These are phyloP conservation scores for Ammodytes dubius DNA, from an alignment of 2,113 vertebrate genomes.

Conservation along the genomic window DNA sequence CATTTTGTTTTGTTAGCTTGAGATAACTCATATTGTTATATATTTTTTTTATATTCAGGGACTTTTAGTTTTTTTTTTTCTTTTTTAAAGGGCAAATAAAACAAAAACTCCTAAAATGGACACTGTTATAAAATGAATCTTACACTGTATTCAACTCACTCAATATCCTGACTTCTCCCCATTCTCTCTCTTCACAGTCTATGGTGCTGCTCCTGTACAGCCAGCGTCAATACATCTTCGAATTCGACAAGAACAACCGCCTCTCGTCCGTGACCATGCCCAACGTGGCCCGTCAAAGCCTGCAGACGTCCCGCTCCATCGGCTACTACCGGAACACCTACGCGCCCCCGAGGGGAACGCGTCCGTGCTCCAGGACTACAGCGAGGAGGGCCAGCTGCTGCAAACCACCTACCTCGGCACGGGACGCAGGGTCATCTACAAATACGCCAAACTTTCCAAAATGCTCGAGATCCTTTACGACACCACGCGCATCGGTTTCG, in stretches of 20 bases:
- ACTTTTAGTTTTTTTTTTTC: no score
- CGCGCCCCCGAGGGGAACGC: constrained; percentile 95
- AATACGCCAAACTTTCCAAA: constrained; percentile 94
- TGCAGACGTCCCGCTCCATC: constrained; percentile 95
- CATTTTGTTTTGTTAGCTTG: neutral
- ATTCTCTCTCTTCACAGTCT: constrained; percentile 85
- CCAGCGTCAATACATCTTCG: constrained; percentile 98
- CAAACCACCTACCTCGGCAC: constrained; percentile 94
- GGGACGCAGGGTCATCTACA: constrained; percentile 93
- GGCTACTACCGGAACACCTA: constrained; percentile 98
- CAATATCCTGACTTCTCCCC: constrained; percentile 13
- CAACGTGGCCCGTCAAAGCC: constrained; percentile 94
- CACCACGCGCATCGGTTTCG: constrained; percentile 94
- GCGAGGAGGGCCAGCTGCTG: constrained; percentile 92
- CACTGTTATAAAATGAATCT: neutral
- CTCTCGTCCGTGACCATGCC: constrained; percentile 98
- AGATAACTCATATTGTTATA: neutral
- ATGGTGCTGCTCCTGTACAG: constrained; percentile 98
- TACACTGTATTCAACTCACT: neutral
- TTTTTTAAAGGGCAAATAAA: neutral
- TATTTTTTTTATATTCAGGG: neutral
- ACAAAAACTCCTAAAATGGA: neutral
- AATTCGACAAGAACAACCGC: constrained; percentile 96
- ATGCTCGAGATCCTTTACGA: constrained; percentile 96
- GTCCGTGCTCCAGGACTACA: constrained; percentile 96